A percentile compares a stretch with the other conserved stretches of the same genome.
Evolutionary conservation across 2,113 vertebrate species (phyloP).

Genomic region (Grallaria varia): DNA sequence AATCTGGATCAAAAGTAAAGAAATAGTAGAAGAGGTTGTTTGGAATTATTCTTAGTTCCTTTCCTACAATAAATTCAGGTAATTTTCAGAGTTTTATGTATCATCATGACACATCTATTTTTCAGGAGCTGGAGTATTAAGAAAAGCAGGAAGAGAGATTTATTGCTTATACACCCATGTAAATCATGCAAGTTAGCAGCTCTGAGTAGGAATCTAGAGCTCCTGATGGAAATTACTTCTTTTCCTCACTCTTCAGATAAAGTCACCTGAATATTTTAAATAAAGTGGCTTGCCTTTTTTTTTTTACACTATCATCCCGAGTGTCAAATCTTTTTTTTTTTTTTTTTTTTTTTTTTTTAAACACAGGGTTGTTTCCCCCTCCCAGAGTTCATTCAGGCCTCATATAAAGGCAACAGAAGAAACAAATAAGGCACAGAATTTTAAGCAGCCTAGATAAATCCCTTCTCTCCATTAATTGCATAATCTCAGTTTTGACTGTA

Average conservation of each 20-base stretch:
- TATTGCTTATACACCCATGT: not conserved
- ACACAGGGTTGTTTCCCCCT: not conserved
- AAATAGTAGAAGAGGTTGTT: not conserved
- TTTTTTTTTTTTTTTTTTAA: not conserved
- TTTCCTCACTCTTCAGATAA: not conserved
- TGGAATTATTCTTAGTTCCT: not conserved
- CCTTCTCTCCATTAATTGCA: not conserved
- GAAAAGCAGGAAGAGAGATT: not conserved
- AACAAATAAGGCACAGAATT: conserved; percentile 33
- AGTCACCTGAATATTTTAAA: not conserved
- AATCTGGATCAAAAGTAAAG: not conserved
- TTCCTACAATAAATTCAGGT: not conserved
- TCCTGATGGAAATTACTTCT: not conserved
- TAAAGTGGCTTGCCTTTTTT: not conserved
- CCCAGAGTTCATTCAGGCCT: not conserved
- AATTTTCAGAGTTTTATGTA: not conserved
- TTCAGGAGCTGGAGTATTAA: not conserved
- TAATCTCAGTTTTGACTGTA: not conserved
- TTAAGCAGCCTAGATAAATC: conserved; percentile 40
- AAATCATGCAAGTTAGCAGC: not conserved
- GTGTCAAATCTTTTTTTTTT: not conserved
- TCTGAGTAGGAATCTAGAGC: not conserved
- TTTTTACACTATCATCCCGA: not conserved
- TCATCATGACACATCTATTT: not conserved
- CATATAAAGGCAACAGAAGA: conserved; percentile 15